Conservation (phyloP, 1,140 invertebrate species). For the Ostrea edulis region DNA sequence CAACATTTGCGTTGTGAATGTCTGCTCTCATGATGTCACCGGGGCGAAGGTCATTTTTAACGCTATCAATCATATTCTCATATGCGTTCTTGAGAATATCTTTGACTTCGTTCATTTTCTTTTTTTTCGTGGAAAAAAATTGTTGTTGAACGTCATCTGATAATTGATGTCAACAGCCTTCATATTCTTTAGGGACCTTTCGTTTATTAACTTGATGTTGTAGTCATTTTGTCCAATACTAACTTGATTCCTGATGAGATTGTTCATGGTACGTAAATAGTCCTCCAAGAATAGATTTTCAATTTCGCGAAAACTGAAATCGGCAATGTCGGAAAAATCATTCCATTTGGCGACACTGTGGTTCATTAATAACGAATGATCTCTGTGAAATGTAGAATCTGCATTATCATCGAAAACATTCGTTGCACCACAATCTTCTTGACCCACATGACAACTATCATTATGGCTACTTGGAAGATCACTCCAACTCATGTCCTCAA, state of each 20-base stretch:
- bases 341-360: neutral
- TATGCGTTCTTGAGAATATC: constrained; percentile 13
- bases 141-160: constrained; percentile 26
- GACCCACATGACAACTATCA: neutral
- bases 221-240: constrained; percentile 6
- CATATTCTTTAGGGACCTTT: constrained; percentile 3
- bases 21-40: constrained; percentile 38
- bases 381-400: neutral
- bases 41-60: neutral
- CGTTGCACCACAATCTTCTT: neutral
- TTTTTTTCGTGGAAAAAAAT: constrained; percentile 2
- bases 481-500: neutral
- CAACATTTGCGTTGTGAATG: constrained; percentile 23
- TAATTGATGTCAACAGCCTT: constrained; percentile 5
- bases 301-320: constrained; percentile 1
- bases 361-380: neutral
- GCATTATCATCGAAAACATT: neutral
- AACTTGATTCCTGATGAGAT: constrained; percentile 23
- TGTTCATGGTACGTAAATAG: neutral
- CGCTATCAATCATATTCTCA: constrained; percentile 45
- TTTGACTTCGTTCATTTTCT: constrained; percentile 25
- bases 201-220: neutral
- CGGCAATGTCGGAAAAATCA: neutral
- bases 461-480: neutral
- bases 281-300: neutral